Evolutionary conservation across 2,888 invertebrate species (phyloP), one percentile per base, ranked within the genome.

Genomic region (Epicampocera succincta): DNA sequence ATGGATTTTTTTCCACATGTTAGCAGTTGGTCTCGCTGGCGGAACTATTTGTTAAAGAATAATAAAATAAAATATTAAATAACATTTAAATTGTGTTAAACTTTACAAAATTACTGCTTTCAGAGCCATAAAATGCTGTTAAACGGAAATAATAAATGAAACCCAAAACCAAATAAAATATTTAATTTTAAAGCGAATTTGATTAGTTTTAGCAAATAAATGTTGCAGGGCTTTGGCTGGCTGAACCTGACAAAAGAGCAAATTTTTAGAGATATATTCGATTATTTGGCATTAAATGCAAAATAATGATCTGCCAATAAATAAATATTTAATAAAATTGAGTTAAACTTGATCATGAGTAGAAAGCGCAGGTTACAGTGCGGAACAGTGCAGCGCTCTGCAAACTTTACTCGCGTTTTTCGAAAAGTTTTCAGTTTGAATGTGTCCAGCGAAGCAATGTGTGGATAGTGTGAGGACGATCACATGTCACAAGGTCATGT

Each of bases 21-120:
- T 33, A 33, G 25, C 0, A 42, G 58, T 40, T 69, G 69, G 69
- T 69, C 33, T 33, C 46, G 6, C 38, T 19, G 12, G 56, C 8
- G 29, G 19, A 38, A 19, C 19, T 38, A 40, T n/a, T 3, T 50
- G 5, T 13, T n/a, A 50, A 65, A 29, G 15, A 52, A 42, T 42
- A 38, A 60, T 66, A 75, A 65, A 75, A 44, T 75, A 60, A 60
- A 75, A 52, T 52, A 3, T 13, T 21, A 75, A 60, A 68, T 38
- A 66, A 56, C 12, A 58, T 58, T 66, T 58, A 50, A 75, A 66
- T 42, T 68, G 29, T 42, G 5, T 50, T 17, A 29, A 33, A 29
- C 50, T 50, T 50, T 48, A 21, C 40, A 25, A n/a, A n/a, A n/a
- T n/a, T n/a, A n/a, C n/a, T n/a, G n/a, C n/a, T n/a, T n/a, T n/a